Base-by-base conservation (phyloP, 2,113 vertebrate species). In the Xiphophorus maculatus region DNA sequence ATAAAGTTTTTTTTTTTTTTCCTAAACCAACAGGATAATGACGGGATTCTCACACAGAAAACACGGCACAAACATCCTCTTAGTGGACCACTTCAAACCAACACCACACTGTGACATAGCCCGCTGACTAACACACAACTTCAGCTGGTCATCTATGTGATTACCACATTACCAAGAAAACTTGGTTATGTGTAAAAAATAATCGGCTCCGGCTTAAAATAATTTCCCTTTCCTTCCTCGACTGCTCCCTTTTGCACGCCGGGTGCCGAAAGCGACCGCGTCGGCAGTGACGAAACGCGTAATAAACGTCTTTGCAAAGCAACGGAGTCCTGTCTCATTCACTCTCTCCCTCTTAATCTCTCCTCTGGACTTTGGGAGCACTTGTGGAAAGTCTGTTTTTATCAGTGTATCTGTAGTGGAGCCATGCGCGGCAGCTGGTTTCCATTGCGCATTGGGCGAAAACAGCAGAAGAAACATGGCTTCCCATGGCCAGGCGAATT, bases 351-450 rank as follows among this genome's bases (percentile, higher is more conserved):
- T 25, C n/a, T 60, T 68, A 22, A 75, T 84, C 73, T 79, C 73
- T 33, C 69, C 64, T 79, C 73, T 74, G 37, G 61, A 73, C 29
- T 73, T 4, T 58, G 13, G 48, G 69, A 33, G 67, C 44, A 80
- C 78, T 75, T 84, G 79, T 84, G 81, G 70, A 79, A 73, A 35
- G 71, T 82, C 79, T 80, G 40, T 76, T 89, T 82, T 87, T 79
- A 71, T 77, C 63, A n/a, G 28, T 88, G 82, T 80, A 89, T 80
- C 81, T 90, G 86, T 71, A 64, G 15, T 69, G 63, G 25, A 82
- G 72, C 73, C 71, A 80, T 79, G 71, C 42, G 54, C n/a, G 10
- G 76, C 88, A 89, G 83, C 73, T 90, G 88, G 58, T 84, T 93
- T 86, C 76, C 42, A 84, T 90, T 87, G 12, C 79, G 51, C 30